A percentile compares a stretch with the other conserved stretches of the same genome.
Conservation (phyloP, 92 coral and sea anemone species). For the Porites divaricata region DNA sequence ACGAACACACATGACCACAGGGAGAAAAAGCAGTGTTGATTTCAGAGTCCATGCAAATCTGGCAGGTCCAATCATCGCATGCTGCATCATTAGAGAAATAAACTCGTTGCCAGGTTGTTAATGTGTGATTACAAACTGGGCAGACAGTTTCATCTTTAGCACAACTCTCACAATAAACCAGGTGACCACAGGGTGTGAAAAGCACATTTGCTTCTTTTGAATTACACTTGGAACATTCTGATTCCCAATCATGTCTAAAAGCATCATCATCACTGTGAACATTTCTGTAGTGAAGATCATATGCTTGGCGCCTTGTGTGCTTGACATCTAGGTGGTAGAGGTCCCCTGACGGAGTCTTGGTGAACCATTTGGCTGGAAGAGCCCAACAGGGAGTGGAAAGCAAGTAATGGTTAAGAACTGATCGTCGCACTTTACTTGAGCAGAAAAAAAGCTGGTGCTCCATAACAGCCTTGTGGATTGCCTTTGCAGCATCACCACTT, state of each 20-base stretch:
- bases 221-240: slow-evolving; percentile 79
- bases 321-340: slow-evolving; percentile 95
- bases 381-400: slow-evolving; percentile 99
- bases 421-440: slow-evolving; percentile 91
- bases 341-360: slow-evolving; percentile 84
- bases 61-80: slow-evolving; percentile 88
- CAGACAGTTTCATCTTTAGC: slow-evolving; percentile 69
- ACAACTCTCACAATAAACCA: slow-evolving; percentile 78
- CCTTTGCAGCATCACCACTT: slow-evolving; percentile 93
- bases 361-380: slow-evolving; percentile 96
- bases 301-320: slow-evolving; percentile 91
- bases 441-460: slow-evolving; percentile 97
- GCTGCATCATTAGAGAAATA: slow-evolving; percentile 84
- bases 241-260: slow-evolving; percentile 71
- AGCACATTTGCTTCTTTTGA: slow-evolving; percentile 73
- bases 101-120: slow-evolving; percentile 79
- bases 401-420: slow-evolving; percentile 93
- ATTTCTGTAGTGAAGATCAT: slow-evolving; percentile 86
- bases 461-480: slow-evolving; percentile 96
- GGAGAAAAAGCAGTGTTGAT: slow-evolving; percentile 95
- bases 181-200: slow-evolving; percentile 96
- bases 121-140: slow-evolving; percentile 73
- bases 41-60: slow-evolving; percentile 96
- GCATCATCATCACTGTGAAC: slow-evolving; percentile 33
- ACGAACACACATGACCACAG: slow-evolving; percentile 94